Base-by-base conservation (phyloP, 2,113 vertebrate genomes). In the Oophaga pumilio region DNA sequence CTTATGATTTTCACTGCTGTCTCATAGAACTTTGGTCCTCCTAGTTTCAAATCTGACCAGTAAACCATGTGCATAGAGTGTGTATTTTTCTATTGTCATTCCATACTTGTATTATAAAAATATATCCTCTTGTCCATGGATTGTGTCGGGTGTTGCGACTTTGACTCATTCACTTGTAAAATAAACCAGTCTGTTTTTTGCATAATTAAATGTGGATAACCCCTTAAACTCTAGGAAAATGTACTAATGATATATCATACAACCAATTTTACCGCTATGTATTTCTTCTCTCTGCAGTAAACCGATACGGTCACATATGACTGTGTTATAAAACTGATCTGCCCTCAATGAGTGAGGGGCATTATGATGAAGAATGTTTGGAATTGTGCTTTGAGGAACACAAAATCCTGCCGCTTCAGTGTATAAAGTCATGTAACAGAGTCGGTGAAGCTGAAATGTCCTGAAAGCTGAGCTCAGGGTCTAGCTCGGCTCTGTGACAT, bases 311-410 rank as follows among this genome's bases (percentile, higher is more conserved):
- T 74, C 71, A 50, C 71, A 50, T 49, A 50, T 20, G 43, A 50
- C 71, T 74, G 33, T 74, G 71, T 74, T 22, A 43, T 74, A 74
- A 20, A 49, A 50, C 17, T 8, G 43, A 74, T 74, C 56, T n/a
- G 68, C 49, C 33, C n/a, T 86, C 22, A 12, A 2, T 18, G 74
- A 76, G 28, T 13, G 7, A 78, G 73, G 52, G 74, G 57, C 33
- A 66, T 77, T 60, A 43, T 64, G 33, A 53, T 52, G 33, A 77
- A 33, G 84, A 86, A 86, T 86, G 73, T n/a, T 18, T 52, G 73
- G 84, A 77, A 74, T 74, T 76, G 66, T 28, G 64, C 82, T 68
- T 53, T 57, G 82, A 69, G 68, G 26, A 84, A 84, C 28, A 85
- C 71, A 76, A 62, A 43, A 76, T 85, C n/a, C 82, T 17, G 66